These are phyloP conservation scores for Tragelaphus strepsiceros DNA, from an alignment of 2,113 vertebrate species.

Conservation along the genomic window DNA sequence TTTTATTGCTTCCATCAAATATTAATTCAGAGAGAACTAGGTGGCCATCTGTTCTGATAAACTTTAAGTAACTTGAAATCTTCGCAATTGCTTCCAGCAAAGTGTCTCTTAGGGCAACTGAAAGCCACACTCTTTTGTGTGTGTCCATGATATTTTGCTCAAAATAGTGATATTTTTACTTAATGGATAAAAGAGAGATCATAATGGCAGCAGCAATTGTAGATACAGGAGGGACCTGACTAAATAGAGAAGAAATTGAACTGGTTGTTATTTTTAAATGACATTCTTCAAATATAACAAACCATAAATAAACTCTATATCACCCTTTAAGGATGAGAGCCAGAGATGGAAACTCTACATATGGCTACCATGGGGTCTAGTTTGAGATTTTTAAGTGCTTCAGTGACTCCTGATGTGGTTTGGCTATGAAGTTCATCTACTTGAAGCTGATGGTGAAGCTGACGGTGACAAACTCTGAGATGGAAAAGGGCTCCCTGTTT, in stretches of 20 bases:
- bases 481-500: conserved; percentile 38
- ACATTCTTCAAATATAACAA: conserved; percentile 55
- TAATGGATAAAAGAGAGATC: conserved; percentile 35
- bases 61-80: conserved; percentile 35
- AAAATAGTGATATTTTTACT: conserved; percentile 46
- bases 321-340: conserved; percentile 18
- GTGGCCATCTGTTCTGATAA: conserved; percentile 53
- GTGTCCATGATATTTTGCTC: conserved; percentile 44
- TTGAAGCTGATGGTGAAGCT: background rate
- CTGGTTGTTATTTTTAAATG: conserved; percentile 62
- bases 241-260: conserved; percentile 24
- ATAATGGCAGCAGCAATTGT: conserved; percentile 35
- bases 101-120: background rate
- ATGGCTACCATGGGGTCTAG: conserved; percentile 12
- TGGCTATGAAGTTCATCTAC: background rate
- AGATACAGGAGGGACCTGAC: background rate
- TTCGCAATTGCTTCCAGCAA: conserved; percentile 24
- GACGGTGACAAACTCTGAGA: background rate
- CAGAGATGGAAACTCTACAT: conserved; percentile 50
- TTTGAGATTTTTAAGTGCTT: conserved; percentile 22
- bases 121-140: conserved; percentile 27
- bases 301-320: conserved; percentile 59
- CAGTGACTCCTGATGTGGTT: conserved; percentile 8
- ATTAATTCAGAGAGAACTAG: conserved; percentile 12
- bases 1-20: conserved; percentile 12